Base-by-base conservation (phyloP, 2,888 invertebrate species). In the Acronicta aceris region DNA sequence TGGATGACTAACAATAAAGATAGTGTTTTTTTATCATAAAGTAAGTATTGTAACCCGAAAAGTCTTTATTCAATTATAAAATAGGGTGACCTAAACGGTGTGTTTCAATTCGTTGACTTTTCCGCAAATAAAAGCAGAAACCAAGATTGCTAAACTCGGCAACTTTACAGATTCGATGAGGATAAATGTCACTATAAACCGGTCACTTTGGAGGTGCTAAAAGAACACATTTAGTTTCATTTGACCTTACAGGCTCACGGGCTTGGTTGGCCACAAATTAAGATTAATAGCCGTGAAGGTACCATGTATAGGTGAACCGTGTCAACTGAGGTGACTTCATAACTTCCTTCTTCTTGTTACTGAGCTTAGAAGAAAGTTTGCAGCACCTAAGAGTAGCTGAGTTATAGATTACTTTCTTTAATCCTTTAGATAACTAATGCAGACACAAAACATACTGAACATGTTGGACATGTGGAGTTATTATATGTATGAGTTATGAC, bases 151-250 rank as follows among this genome's bases (percentile, higher is more conserved):
- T 10, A 40, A 25, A 21, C 16, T 17, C 33, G 38, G 36, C 54
- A 79, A 81, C 55, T 65, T 69, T 53, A 13, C 54, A 58, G 54
- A 58, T 74, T 79, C 81, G 81, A 90, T 87, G 79, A 86, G 87
- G 84, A 91, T 90, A 82, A 88, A 91, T 88, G 86, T 85, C 84
- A 82, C 81, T 86, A 89, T 90, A 87, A 91, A 90, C 86, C 83
- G 85, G 81, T 87, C 88, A 89, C 87, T 91, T 84, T 83, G 80
- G 76, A 83, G 78, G 80, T 81, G 81, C 75, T 85, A 82, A 84
- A 87, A 83, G 83, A 73, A 62, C 79, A 79, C 87, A 84, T 89
- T 87, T 86, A 85, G 82, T 84, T 84, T 88, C 84, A 86, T 89
- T 87, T 87, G 82, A 86, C 86, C 87, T 86, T 83, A 84, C 79